Evolutionary conservation across 2,797 vertebrate species (phyloP), one percentile per base, ranked within the genome.

Genomic region (Danio aesculapii): DNA sequence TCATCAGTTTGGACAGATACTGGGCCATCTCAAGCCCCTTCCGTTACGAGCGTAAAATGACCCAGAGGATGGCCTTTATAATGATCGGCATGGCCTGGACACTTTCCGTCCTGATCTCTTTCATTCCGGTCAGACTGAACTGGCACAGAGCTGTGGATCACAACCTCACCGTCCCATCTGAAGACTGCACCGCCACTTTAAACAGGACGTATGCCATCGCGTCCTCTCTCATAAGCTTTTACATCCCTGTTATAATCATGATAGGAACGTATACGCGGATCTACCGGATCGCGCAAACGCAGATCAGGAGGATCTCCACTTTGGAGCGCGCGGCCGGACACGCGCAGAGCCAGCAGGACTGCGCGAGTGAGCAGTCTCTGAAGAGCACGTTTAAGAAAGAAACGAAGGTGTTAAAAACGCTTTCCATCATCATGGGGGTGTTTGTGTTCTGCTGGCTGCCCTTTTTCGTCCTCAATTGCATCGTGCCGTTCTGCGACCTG

Each of bases 1-100:
- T 96, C 86, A 95, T 96, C 91, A 94, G 94, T 81, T n/a, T 96
- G 90, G 95, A 96, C 84, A 90, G 93, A 21, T 96, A 94, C 89
- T 94, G 94, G 94, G 95, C 95, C 63, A 93, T 95, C 61, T 91
- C 93, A 83, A 93, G 86, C 71, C 93, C 94, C 2, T 95, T 95
- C 81, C 16, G 79, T 75, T 93, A 93, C 19, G 93, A 93, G 88
- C 92, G 92, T 63, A 94, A 89, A 67, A 94, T 95, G 95, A 96
- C 94, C 0, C 93, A 78, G 63, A 75, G 78, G 0, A 86, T 92
- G 84, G 95, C 95, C 72, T 91, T 92, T 8, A 19, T 91, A 67
- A 91, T 93, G 93, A 94, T 95, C 13, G 93, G 77, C 0, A 89
- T 90, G 73, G 92, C 94, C 0, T 96, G 95, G 94, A 93, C 94